Evolutionary conservation across 2,113 vertebrate genomes (phyloP).

Genomic region (Cebidichthys violaceus): DNA sequence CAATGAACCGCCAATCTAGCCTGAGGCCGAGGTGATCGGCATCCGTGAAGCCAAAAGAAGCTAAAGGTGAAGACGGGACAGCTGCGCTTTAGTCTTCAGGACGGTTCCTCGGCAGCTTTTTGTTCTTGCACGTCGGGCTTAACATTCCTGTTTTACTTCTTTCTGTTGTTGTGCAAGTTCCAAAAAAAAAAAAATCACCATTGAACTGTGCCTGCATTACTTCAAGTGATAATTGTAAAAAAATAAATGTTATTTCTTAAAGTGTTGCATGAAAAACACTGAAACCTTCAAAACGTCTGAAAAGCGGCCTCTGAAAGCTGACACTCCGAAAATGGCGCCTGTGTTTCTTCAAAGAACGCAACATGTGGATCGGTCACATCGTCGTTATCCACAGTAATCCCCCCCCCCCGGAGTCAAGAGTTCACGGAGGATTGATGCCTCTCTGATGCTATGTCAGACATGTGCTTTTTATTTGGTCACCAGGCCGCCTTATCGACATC

Average conservation of each 20-base stretch:
- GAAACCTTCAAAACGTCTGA: background rate
- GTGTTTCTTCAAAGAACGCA: constrained; percentile 45
- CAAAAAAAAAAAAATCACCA: too few relatives aligned
- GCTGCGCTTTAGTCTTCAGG: background rate
- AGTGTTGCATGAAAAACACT: background rate
- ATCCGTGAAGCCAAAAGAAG: constrained; percentile 11
- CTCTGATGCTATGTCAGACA: constrained; percentile 72
- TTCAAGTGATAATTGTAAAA: background rate
- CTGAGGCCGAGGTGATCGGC: constrained; percentile 11
- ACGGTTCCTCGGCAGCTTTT: constrained; percentile 3
- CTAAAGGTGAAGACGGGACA: constrained; percentile 3
- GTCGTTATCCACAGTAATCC: constrained; percentile 62
- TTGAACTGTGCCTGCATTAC: background rate
- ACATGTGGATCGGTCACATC: constrained; percentile 61
- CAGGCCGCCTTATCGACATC: constrained; percentile 71
- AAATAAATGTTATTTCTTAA: background rate
- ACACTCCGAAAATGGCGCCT: constrained; percentile 48
- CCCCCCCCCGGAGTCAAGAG: constrained; percentile 62
- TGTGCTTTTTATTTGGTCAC: constrained; percentile 78
- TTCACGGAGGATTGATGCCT: constrained; percentile 75
- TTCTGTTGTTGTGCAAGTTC: background rate
- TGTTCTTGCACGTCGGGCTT: constrained; percentile 10
- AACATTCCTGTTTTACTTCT: background rate
- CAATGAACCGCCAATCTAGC: constrained; percentile 4
- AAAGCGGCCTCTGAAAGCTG: constrained; percentile 30